Percentiles rank a stretch among this genome's conserved stretches.
Conservation (phyloP, 2,113 vertebrate species). For the Ariopsis seemanni region DNA sequence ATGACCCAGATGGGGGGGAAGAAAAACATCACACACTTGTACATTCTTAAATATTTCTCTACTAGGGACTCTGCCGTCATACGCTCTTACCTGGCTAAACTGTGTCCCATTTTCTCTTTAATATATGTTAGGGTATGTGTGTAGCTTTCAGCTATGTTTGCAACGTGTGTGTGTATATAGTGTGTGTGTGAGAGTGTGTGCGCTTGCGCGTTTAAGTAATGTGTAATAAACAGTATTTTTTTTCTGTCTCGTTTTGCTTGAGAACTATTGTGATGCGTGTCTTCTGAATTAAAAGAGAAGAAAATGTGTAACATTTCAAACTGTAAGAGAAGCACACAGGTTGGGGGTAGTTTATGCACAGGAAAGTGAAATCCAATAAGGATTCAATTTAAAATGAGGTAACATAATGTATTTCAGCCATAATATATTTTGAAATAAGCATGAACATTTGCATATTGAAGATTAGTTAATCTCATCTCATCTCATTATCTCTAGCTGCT, state of each 20-base stretch:
- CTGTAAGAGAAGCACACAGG: background rate
- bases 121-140: background rate
- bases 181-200: slow-evolving; percentile 1
- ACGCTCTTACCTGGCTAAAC: background rate
- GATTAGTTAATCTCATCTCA: background rate
- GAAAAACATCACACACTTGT: background rate
- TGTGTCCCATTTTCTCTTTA: background rate
- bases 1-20: too few species aligned
- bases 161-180: background rate
- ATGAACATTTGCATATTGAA: background rate
- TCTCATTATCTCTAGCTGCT: background rate
- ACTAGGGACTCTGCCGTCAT: background rate
- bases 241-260: background rate
- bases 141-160: background rate
- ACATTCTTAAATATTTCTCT: background rate
- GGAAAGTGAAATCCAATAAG: background rate
- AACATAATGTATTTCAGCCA: background rate
- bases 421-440: background rate
- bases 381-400: background rate
- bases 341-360: background rate
- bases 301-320: background rate
- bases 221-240: background rate
- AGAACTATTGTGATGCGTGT: background rate
- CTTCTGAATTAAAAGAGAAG: background rate
- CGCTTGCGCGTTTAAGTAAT: background rate